Evolutionary conservation across 1,140 invertebrate genomes (phyloP), one percentile per base, ranked within the genome.

Genomic region (Platyscapa corneri): DNA sequence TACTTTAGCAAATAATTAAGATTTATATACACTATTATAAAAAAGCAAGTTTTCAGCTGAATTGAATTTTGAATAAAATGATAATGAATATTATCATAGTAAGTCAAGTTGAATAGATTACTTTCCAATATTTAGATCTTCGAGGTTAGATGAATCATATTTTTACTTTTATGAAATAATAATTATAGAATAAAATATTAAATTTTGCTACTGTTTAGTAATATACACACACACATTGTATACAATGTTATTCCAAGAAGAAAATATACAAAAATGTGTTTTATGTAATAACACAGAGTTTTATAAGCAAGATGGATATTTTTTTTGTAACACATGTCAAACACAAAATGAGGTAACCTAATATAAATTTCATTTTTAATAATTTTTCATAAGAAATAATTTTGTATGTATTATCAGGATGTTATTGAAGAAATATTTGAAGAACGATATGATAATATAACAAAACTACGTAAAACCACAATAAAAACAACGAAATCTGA

Each of bases 301-400:
- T 88, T 91, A 91, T 79, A 90, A 89, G 37, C 91, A 94, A 85
- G 90, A 89, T 80, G 95, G 95, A 72, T 94, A 91, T 90, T 95
- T 92, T 87, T 95, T 92, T 86, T 95, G 95, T 84, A 86, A 88
- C 42, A 91, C 92, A 81, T 95, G 95, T 89, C 93, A 94, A 86
- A 94, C 94, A 0, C 94, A 94, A 87, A 93, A 90, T 23, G 90
- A 94, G 88, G 94, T 94, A 89, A 83, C 78, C 87, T 37, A 20
- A 46, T 70, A 77, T 53, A 23, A n/a, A 34, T 67, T 74, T 83
- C 37, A 30, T 27, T 65, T 65, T 34, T 39, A 67, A 5, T 16
- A 46, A 64, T n/a, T 64, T 42, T 49, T 53, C 72, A 65, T 60
- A 67, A 74, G 27, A 34, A 39, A 42, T 27, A 70, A 85, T 74